Conservation (phyloP, 2,888 invertebrate species). For the Ferrisia virgata region DNA sequence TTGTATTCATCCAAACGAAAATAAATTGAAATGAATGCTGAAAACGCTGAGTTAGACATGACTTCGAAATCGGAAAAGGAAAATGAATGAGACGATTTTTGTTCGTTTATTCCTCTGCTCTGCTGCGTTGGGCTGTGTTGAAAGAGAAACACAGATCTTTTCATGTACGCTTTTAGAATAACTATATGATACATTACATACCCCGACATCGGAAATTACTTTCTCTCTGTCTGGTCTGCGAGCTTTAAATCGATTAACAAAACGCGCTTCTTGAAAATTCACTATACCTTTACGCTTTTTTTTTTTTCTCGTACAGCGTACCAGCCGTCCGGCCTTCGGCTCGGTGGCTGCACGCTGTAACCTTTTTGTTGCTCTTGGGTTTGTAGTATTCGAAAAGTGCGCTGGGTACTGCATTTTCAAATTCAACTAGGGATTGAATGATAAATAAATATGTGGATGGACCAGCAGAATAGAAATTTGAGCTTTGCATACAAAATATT, state of each 20-base stretch:
- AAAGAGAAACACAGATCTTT: slow-evolving; percentile 16
- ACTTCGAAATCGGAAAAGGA: slow-evolving; percentile 25
- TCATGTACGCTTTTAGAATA: slow-evolving; percentile 18
- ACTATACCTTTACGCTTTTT: no score
- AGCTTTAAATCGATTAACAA: neutral
- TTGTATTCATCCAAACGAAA: slow-evolving; percentile 20
- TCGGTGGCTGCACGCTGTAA: no score
- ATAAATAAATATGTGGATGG: no score
- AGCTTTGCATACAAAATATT: no score
- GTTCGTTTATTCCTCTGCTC: neutral
- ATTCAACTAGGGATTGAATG: no score
- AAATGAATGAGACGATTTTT: slow-evolving; percentile 26
- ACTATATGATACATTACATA: neutral
- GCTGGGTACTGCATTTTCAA: no score
- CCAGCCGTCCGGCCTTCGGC: no score
- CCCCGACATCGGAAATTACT: slow-evolving; percentile 10
- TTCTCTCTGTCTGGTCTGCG: neutral
- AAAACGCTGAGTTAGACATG: slow-evolving; percentile 30
- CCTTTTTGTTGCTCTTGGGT: no score
- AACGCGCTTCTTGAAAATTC: no score
- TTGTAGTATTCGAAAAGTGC: no score
- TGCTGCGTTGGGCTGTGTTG: neutral
- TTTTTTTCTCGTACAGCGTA: no score
- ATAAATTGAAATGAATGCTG: slow-evolving; percentile 26
- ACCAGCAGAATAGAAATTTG: no score